phyloP scores from a whole-genome alignment of 2,797 vertebrate genomes.

The Neosilurus hyrtlii region DNA sequence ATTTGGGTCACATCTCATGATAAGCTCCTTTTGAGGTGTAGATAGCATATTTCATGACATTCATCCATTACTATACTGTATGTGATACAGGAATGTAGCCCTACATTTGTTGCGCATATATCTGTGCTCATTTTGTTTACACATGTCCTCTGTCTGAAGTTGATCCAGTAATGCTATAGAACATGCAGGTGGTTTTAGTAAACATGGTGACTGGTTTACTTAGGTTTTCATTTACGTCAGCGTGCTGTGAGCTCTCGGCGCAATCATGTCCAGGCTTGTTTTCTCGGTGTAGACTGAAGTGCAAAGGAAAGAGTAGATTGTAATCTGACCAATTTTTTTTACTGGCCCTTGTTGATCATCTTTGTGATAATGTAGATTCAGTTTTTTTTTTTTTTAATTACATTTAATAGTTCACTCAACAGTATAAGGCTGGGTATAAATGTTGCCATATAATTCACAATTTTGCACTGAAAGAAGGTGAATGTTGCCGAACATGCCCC shows the following conservation, averaged over 20 bases:
- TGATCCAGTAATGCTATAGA: slow-evolving; percentile 8
- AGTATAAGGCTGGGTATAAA: background rate
- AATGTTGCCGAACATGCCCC: no score
- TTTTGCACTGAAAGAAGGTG: no score
- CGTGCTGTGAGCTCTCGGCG: background rate
- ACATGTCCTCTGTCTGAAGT: background rate
- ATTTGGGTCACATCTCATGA: background rate
- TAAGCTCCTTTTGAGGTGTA: background rate
- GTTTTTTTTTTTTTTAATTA: background rate
- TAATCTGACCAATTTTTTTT: no score
- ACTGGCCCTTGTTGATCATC: background rate
- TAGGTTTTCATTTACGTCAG: background rate
- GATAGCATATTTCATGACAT: background rate
- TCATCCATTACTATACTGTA: background rate
- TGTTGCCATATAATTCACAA: background rate
- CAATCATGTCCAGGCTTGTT: background rate
- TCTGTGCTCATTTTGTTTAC: background rate
- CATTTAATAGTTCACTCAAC: background rate
- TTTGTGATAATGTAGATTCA: background rate
- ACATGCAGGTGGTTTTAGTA: slow-evolving; percentile 9
- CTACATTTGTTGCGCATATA: background rate
- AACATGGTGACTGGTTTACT: background rate
- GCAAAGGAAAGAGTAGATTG: background rate
- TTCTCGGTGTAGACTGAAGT: background rate
- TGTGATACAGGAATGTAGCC: background rate